Percentiles rank a stretch among this genome's conserved stretches.
phyloP scores from a whole-genome alignment of 2,888 invertebrate genomes.

The Cantharis nigra region DNA sequence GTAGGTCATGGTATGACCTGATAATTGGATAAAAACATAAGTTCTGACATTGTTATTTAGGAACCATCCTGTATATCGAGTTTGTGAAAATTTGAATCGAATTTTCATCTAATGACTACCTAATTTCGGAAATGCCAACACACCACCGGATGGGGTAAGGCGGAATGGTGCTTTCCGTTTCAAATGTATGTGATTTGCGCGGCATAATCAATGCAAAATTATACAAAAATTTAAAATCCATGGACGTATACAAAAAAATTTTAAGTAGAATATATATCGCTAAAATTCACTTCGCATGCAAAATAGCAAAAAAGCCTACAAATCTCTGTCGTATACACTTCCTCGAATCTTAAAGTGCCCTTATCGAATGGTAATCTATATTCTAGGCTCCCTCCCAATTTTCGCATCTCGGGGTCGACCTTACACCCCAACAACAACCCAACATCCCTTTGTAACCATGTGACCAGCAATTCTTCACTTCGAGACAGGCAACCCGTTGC shows the following conservation, averaged over 20 bases:
- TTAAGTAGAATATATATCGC: slow-evolving; percentile 28
- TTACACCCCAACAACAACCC: slow-evolving; percentile 29
- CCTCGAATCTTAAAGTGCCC: slow-evolving; percentile 47
- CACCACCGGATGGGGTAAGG: neutral
- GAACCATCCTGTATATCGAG: neutral
- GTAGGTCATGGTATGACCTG: neutral
- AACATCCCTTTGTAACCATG: slow-evolving; percentile 45
- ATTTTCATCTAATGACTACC: neutral
- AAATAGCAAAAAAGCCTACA: slow-evolving; percentile 39
- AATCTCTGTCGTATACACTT: slow-evolving; percentile 45
- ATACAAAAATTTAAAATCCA: neutral
- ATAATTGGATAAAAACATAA: neutral
- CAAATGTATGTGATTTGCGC: neutral
- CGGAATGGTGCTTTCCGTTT: neutral
- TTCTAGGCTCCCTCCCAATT: slow-evolving; percentile 38
- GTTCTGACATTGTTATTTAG: too few species aligned
- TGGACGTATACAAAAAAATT: neutral
- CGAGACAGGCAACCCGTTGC: slow-evolving; percentile 56
- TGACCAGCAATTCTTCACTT: slow-evolving; percentile 56
- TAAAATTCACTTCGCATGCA: slow-evolving; percentile 35
- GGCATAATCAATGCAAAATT: neutral
- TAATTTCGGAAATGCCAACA: neutral
- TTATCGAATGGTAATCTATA: slow-evolving; percentile 48
- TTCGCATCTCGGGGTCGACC: slow-evolving; percentile 32
- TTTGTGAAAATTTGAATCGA: neutral